Percentiles rank a stretch among this genome's conserved stretches.
Evolutionary conservation across 2,888 invertebrate species (phyloP).

Genomic region (Ophion ellenae): DNA sequence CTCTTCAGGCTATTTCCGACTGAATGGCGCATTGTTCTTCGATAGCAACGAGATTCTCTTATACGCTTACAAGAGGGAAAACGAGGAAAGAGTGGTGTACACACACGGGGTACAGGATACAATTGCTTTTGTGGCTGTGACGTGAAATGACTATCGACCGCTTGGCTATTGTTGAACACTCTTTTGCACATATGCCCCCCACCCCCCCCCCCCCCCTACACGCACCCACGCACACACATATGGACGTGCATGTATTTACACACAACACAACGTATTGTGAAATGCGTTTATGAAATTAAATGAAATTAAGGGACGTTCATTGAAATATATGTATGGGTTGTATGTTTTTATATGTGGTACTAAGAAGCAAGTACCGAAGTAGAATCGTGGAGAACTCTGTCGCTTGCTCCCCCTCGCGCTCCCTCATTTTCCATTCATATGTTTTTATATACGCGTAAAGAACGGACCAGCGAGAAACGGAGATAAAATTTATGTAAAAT

Average conservation of each 20-base stretch:
- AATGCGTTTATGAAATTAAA: background rate
- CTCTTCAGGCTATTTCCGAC: background rate
- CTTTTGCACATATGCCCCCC: background rate
- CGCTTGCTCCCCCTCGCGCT: too few species aligned
- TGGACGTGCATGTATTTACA: too few species aligned
- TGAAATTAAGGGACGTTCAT: background rate
- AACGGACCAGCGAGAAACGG: too few species aligned
- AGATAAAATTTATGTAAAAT: too few species aligned
- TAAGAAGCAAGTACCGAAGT: too few species aligned
- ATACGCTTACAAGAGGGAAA: background rate
- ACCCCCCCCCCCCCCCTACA: background rate
- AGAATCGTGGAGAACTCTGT: too few species aligned
- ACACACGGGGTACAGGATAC: conserved; percentile 1
- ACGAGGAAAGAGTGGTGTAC: background rate
- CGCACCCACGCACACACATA: background rate
- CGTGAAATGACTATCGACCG: conserved; percentile 23
- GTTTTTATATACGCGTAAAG: too few species aligned
- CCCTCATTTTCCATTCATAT: too few species aligned
- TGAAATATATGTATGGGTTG: background rate
- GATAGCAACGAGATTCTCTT: conserved; percentile 4
- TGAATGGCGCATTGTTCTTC: conserved; percentile 5
- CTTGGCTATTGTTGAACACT: background rate
- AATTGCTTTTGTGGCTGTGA: conserved; percentile 27
- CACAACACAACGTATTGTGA: background rate
- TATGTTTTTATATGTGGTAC: background rate